A percentile compares a stretch with the other conserved stretches of the same genome.
phyloP scores from a whole-genome alignment of 2,888 invertebrate species.

The Emmelina monodactyla region DNA sequence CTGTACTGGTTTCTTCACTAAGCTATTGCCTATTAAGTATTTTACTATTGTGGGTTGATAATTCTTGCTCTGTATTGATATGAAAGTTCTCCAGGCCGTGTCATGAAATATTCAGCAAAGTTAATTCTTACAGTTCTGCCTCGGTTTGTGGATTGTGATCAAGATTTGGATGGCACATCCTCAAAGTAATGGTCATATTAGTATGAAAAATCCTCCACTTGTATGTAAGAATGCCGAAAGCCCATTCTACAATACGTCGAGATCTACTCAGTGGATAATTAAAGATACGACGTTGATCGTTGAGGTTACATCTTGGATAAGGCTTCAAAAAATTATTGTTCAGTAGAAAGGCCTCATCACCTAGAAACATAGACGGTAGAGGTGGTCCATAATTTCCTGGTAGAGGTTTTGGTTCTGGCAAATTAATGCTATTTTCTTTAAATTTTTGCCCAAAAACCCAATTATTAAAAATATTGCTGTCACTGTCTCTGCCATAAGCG shows the following conservation, averaged over 20 bases:
- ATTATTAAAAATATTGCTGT: conserved; percentile 13
- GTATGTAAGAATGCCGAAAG: conserved; percentile 14
- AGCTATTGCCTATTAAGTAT: too few relatives aligned
- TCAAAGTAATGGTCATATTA: conserved; percentile 15
- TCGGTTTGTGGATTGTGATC: conserved; percentile 15
- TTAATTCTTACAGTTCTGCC: conserved; percentile 16
- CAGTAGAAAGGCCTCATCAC: conserved; percentile 15
- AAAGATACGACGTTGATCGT: conserved; percentile 13
- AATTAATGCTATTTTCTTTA: conserved; percentile 15
- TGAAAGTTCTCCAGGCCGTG: conserved; percentile 16
- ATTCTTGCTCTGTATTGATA: too few relatives aligned
- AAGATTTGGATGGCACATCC: conserved; percentile 7
- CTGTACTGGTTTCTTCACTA: too few relatives aligned
- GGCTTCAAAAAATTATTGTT: conserved; percentile 14
- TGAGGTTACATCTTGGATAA: conserved; percentile 13
- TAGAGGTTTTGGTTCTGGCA: conserved; percentile 14
- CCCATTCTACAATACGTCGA: conserved; percentile 13
- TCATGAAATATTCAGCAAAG: conserved; percentile 18
- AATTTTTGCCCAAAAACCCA: conserved; percentile 11
- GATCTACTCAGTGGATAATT: conserved; percentile 14
- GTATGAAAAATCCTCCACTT: conserved; percentile 16
- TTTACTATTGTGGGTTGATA: too few relatives aligned
- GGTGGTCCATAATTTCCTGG: conserved; percentile 14
- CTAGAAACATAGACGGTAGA: conserved; percentile 12
- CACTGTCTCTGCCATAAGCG: too few relatives aligned